phyloP scores from a whole-genome alignment of 2,113 vertebrate species.

The Epinephelus fuscoguttatus region DNA sequence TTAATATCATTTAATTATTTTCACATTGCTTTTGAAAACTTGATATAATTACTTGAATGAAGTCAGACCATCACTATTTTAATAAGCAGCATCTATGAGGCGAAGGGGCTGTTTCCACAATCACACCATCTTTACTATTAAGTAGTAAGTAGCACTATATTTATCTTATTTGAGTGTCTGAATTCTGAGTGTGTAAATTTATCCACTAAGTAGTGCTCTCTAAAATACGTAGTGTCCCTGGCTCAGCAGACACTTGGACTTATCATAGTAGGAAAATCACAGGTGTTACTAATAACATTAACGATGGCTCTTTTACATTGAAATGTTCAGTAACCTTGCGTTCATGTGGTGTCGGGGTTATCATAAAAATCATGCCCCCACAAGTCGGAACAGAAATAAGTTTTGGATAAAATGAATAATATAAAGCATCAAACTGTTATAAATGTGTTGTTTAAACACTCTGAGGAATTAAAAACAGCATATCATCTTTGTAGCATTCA shows the following conservation, averaged over 20 bases:
- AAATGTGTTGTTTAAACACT: too few relatives aligned
- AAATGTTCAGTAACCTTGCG: neutral
- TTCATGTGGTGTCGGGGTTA: too few relatives aligned
- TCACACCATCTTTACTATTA: too few relatives aligned
- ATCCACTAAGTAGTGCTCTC: too few relatives aligned
- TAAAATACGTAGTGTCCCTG: neutral
- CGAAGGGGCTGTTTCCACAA: neutral
- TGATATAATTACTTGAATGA: neutral
- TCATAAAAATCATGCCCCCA: too few relatives aligned
- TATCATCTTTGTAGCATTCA: too few relatives aligned
- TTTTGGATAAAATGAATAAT: too few relatives aligned
- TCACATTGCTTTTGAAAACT: neutral
- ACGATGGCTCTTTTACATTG: neutral
- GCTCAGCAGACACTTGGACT: neutral
- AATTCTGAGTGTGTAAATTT: too few relatives aligned
- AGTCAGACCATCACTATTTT: neutral
- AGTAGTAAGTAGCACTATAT: neutral
- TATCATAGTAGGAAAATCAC: neutral
- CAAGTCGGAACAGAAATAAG: too few relatives aligned
- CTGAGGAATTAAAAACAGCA: too few relatives aligned
- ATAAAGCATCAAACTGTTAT: too few relatives aligned
- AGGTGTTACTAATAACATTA: neutral
- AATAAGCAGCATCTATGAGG: neutral
- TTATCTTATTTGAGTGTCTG: neutral
- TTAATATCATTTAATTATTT: neutral